phyloP scores from a whole-genome alignment of 2,888 invertebrate genomes.

The Lochmaea capreae region DNA sequence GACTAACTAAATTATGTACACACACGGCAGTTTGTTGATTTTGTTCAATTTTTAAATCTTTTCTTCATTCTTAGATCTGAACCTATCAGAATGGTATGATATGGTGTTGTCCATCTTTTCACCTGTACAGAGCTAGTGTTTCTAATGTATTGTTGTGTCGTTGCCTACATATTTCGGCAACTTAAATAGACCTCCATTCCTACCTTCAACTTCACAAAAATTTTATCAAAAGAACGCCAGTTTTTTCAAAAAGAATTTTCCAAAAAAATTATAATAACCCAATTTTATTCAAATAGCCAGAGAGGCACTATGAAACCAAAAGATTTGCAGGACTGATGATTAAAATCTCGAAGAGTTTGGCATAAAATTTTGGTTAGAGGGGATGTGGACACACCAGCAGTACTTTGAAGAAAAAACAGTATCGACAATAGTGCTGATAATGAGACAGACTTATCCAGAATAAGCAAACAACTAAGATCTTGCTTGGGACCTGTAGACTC shows the following conservation, averaged over 20 bases:
- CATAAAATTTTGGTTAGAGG: no score
- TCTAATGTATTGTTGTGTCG: slow-evolving; percentile 43
- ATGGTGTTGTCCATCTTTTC: slow-evolving; percentile 53
- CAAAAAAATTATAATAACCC: background rate
- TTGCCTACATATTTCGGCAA: slow-evolving; percentile 37
- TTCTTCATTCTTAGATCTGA: slow-evolving; percentile 55
- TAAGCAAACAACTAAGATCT: no score
- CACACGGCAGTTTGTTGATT: slow-evolving; percentile 65
- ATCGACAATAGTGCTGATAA: no score
- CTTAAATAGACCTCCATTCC: slow-evolving; percentile 26
- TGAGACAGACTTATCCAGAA: no score
- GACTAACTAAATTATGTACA: slow-evolving; percentile 64
- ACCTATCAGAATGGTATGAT: slow-evolving; percentile 52
- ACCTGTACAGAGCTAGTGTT: slow-evolving; percentile 55
- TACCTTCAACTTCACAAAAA: background rate
- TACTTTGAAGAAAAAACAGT: no score
- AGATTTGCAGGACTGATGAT: no score
- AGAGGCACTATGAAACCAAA: background rate
- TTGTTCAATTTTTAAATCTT: slow-evolving; percentile 57
- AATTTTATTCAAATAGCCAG: background rate
- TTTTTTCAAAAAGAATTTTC: background rate
- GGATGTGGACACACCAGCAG: no score
- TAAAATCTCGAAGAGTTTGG: no score
- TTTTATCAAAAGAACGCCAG: background rate
- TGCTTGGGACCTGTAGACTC: no score